Conservation (phyloP, 92 coral and sea anemone genomes). For the Porites evermanni region DNA sequence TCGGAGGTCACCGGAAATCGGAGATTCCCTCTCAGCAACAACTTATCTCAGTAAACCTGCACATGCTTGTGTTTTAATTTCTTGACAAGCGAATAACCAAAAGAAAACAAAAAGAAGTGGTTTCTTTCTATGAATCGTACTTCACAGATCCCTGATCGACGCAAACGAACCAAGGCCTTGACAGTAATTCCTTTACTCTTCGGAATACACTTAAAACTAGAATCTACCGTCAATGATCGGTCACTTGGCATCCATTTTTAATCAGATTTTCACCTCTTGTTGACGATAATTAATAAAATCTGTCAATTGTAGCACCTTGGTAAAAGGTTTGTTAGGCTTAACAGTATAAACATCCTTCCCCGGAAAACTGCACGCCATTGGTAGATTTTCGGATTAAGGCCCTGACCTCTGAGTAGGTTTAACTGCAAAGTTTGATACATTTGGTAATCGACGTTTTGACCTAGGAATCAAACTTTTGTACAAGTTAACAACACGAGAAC, state of each 20-base stretch:
- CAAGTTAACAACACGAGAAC: background rate
- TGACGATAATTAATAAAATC: constrained; percentile 29
- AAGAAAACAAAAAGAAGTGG: background rate
- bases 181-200: background rate
- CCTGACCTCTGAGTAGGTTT: background rate
- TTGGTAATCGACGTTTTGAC: background rate
- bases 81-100: background rate
- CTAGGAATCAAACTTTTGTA: background rate
- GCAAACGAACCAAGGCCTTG: too few relatives aligned
- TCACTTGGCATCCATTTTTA: constrained; percentile 10
- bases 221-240: background rate
- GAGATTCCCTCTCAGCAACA: constrained; percentile 20
- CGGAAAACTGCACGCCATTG: constrained; percentile 17
- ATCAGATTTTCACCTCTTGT: constrained; percentile 37
- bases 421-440: background rate
- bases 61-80: background rate
- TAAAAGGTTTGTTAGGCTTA: constrained; percentile 1
- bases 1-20: constrained; percentile 17
- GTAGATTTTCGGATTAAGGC: constrained; percentile 44
- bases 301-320: constrained; percentile 20
- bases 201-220: background rate
- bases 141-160: too few relatives aligned
- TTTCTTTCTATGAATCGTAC: background rate
- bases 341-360: background rate
- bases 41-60: constrained; percentile 5